Base-by-base conservation (phyloP, 35 echinoderm and acorn worm species). In the Acanthaster planci region DNA sequence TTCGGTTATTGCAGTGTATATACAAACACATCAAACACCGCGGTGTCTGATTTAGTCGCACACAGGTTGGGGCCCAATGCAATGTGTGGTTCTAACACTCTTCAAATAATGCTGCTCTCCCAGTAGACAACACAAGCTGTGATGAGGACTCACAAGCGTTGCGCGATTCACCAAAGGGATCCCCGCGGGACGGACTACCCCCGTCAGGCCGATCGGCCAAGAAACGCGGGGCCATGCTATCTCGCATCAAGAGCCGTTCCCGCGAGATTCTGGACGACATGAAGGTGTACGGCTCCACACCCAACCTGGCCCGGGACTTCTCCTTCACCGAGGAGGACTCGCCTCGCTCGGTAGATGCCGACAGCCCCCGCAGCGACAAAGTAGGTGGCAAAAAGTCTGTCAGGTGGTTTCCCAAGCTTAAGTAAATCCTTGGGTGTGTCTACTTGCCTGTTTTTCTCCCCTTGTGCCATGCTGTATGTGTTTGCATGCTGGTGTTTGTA, bases 231-330 rank as follows among this genome's bases (percentile, higher is more conserved):
- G 96, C 92, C 7, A 90, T 99, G 92, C 77, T 99, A 44, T 99
- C 96, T 1, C 76, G 96, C 1, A 91, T 99, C 68, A 94, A 94
- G 67, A 99, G 96, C 37, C 85, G 96, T 16, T 99, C 96, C 18
- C 85, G 92, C 12, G 96, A 99, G 68, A 99, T 99, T n/a, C 92
- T 99, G 37, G 89, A 89, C 29, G 96, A 99, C 77, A 77, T 91
- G 51, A 81, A 81, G 39, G 8, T 52, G 79, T 83, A 83, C 32
- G 86, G 89, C 34, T 97, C 95, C 0, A 78, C 88, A 72, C 87
- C 89, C 42, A 95, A 95, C 78, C 36, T 95, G 26, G 79, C 90
- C 17, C 51, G 81, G 12, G 81, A 83, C 47, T 67, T 89, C 60
- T 81, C 77, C 21, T 82, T 89, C 58, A 64, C 78, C 1, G 78